A percentile compares a stretch with the other conserved stretches of the same genome.
Evolutionary conservation across 2,113 vertebrate species (phyloP).

Genomic region (Anoplopoma fimbria): DNA sequence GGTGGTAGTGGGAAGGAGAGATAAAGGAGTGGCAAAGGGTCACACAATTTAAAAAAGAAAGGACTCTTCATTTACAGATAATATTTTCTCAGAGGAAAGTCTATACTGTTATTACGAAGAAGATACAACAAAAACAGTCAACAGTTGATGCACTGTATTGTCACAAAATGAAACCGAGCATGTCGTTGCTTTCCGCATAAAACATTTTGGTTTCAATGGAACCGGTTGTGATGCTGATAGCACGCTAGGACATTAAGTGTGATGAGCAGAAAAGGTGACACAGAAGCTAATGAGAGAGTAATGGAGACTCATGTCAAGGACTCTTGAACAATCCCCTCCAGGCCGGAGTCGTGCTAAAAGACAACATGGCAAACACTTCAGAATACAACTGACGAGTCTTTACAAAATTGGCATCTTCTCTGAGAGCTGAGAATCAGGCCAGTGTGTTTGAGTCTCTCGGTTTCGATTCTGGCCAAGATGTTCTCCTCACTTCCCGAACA

Average conservation of each 20-base stretch:
- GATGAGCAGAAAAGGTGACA: slow-evolving; percentile 53
- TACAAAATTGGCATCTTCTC: slow-evolving; percentile 41
- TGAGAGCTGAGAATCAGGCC: slow-evolving; percentile 44
- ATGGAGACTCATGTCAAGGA: slow-evolving; percentile 56
- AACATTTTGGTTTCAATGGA: slow-evolving; percentile 12
- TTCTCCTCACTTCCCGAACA: slow-evolving; percentile 29
- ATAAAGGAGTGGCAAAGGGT: background rate
- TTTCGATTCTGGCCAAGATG: slow-evolving; percentile 40
- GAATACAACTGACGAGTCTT: slow-evolving; percentile 42
- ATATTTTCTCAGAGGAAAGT: slow-evolving; percentile 3
- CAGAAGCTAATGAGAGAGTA: slow-evolving; percentile 37
- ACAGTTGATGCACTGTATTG: background rate
- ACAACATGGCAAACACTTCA: slow-evolving; percentile 50
- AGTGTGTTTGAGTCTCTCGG: slow-evolving; percentile 32
- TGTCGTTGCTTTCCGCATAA: background rate
- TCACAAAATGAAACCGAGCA: background rate
- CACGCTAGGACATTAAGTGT: slow-evolving; percentile 30
- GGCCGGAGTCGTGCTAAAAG: slow-evolving; percentile 41
- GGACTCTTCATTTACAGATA: slow-evolving; percentile 8
- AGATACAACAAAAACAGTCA: slow-evolving; percentile 2
- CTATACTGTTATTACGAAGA: background rate
- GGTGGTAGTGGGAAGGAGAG: background rate
- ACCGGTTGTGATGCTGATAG: slow-evolving; percentile 14
- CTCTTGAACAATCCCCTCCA: slow-evolving; percentile 47
- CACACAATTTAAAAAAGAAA: background rate